A percentile compares a stretch with the other conserved stretches of the same genome.
These are phyloP conservation scores for Pogoniulus pusillus DNA, from an alignment of 2,797 vertebrate genomes.

Conservation along the genomic window DNA sequence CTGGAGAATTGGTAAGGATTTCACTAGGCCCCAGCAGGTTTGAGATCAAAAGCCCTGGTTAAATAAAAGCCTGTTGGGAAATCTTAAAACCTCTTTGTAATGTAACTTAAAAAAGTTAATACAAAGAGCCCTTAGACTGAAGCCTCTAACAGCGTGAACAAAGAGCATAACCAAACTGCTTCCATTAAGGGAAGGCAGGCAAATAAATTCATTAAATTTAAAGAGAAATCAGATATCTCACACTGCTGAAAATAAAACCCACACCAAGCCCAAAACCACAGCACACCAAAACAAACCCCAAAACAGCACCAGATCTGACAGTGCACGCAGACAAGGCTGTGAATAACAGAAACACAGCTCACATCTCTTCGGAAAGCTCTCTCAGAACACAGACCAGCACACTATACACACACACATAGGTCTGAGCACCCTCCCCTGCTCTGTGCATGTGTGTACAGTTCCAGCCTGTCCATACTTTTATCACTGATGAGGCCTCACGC, in stretches of 20 bases:
- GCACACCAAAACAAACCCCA: neutral
- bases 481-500: conserved; percentile 42
- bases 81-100: conserved; percentile 92
- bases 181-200: conserved; percentile 77
- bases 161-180: conserved; percentile 83
- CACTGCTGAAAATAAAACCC: neutral
- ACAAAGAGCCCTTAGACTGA: conserved; percentile 88
- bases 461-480: conserved; percentile 1
- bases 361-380: conserved; percentile 43
- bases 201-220: conserved; percentile 79
- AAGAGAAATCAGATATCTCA: conserved; percentile 75
- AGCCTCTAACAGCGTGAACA: conserved; percentile 82
- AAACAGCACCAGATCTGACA: neutral
- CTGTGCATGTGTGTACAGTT: no score
- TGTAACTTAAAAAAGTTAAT: conserved; percentile 92
- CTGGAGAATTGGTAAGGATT: conserved; percentile 84
- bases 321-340: neutral
- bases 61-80: conserved; percentile 90
- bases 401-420: conserved; percentile 24
- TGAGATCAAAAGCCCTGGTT: conserved; percentile 90
- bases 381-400: conserved; percentile 22
- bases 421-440: neutral
- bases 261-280: no score
- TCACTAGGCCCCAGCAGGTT: conserved; percentile 84
- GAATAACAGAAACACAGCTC: conserved; percentile 29